Evolutionary conservation across 2,888 invertebrate genomes (phyloP).

Genomic region (Drosophila eohydei): DNA sequence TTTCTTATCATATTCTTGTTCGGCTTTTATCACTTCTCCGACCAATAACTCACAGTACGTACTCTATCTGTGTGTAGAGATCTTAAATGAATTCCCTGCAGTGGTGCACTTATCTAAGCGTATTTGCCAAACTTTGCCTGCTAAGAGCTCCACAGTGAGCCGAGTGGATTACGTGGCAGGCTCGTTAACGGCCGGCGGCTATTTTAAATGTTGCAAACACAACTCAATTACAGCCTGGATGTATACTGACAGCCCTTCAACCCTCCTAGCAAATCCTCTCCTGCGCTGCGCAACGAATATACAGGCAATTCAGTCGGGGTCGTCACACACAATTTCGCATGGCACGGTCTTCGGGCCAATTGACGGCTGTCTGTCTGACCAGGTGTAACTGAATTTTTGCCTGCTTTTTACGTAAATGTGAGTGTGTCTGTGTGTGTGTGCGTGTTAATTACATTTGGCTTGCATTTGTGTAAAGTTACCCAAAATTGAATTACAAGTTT

Average conservation of each 20-base stretch:
- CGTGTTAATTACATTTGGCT: constrained; percentile 78
- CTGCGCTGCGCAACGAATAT: neutral
- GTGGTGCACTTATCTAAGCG: constrained; percentile 13
- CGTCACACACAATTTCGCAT: constrained; percentile 46
- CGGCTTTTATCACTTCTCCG: neutral
- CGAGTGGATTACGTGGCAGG: constrained; percentile 26
- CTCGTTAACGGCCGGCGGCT: constrained; percentile 66
- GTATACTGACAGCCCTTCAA: constrained; percentile 20
- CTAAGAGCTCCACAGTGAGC: constrained; percentile 17
- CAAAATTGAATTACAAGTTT: constrained; percentile 77
- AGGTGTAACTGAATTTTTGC: constrained; percentile 62
- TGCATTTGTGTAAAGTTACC: constrained; percentile 71
- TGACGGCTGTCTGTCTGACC: constrained; percentile 55
- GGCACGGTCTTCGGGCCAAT: constrained; percentile 53
- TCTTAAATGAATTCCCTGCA: constrained; percentile 3
- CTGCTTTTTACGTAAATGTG: constrained; percentile 32
- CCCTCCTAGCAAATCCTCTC: neutral
- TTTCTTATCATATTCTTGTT: too few relatives aligned
- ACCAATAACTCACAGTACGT: neutral
- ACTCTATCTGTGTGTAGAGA: neutral
- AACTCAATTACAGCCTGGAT: constrained; percentile 71
- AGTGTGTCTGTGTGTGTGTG: constrained; percentile 45
- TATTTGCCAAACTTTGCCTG: constrained; percentile 39
- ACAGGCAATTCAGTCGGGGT: constrained; percentile 31
- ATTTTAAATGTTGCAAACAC: constrained; percentile 77